Conservation (phyloP, 64 coral and sea anemone species). For the Acropora tenuis region DNA sequence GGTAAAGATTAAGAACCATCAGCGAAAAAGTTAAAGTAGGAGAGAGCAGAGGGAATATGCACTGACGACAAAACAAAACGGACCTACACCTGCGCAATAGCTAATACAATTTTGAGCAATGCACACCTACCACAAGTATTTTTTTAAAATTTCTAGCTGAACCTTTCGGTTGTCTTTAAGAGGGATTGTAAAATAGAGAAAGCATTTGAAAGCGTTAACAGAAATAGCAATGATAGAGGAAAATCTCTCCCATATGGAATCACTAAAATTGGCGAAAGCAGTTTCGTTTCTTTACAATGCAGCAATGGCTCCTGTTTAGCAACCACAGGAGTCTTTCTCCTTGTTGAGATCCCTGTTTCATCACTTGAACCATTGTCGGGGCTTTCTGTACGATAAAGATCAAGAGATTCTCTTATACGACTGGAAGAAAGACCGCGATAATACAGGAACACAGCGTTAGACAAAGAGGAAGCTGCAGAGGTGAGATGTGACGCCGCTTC, state of each 20-base stretch:
- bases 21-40: neutral
- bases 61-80: constrained; percentile 42
- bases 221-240: too few species aligned
- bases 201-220: neutral
- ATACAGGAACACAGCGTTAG: constrained; percentile 28
- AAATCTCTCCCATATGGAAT: too few species aligned
- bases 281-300: neutral
- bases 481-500: neutral
- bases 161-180: neutral
- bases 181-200: neutral
- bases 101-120: neutral
- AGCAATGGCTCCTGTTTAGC: neutral
- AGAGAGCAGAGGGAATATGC: neutral
- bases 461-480: neutral
- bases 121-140: too few species aligned
- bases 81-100: constrained; percentile 12
- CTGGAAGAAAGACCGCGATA: constrained; percentile 59
- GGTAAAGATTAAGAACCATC: neutral
- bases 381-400: constrained; percentile 50
- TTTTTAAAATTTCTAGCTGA: neutral
- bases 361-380: neutral
- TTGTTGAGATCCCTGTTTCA: neutral
- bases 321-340: neutral
- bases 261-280: neutral
- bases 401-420: constrained; percentile 45